Evolutionary conservation across 2,888 invertebrate species (phyloP).

Genomic region (Ctena decussata): DNA sequence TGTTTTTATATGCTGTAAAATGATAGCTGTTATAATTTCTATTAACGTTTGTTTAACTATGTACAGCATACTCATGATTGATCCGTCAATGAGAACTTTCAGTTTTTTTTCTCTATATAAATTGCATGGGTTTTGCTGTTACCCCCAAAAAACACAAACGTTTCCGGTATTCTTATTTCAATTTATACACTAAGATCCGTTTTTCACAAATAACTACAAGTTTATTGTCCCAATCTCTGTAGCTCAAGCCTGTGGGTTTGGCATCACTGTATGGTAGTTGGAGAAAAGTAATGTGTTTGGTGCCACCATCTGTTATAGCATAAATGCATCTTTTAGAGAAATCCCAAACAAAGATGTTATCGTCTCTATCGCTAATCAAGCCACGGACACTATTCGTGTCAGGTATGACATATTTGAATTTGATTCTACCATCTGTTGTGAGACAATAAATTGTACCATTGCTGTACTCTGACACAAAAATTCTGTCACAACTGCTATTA

Average conservation of each 20-base stretch:
- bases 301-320: not conserved
- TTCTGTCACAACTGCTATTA: not conserved
- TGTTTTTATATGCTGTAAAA: too few relatives aligned
- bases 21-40: too few relatives aligned
- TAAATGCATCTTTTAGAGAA: not conserved
- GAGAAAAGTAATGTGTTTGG: not conserved
- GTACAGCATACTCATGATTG: too few relatives aligned
- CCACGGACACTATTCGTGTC: not conserved
- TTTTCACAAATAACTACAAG: not conserved
- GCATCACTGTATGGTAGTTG: not conserved
- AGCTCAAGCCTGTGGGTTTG: not conserved
- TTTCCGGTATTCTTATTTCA: not conserved
- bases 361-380: not conserved
- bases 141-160: too few relatives aligned
- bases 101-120: too few relatives aligned
- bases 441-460: not conserved
- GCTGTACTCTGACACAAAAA: not conserved
- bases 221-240: not conserved
- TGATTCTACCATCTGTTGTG: not conserved
- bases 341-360: not conserved
- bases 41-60: too few relatives aligned
- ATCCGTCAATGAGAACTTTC: too few relatives aligned
- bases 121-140: too few relatives aligned
- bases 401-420: not conserved
- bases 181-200: not conserved